A percentile compares a stretch with the other conserved stretches of the same genome.
phyloP scores from a whole-genome alignment of 2,888 invertebrate species.

The Suillia variegata region DNA sequence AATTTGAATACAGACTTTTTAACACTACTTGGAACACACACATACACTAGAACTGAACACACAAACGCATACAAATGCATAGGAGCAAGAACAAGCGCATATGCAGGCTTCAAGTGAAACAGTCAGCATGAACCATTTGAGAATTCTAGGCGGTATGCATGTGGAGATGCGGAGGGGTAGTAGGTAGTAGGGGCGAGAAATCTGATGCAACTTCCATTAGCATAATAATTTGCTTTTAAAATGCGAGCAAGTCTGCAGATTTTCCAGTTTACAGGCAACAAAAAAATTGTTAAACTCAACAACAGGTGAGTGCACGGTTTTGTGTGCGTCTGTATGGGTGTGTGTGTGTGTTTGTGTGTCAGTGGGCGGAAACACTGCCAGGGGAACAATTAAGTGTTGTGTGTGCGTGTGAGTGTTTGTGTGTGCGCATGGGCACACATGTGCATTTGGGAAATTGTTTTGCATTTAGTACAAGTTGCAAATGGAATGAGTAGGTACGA shows the following conservation, averaged over 20 bases:
- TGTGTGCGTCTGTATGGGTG: too few relatives aligned
- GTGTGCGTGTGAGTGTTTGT: conserved; percentile 9
- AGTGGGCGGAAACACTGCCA: conserved; percentile 23
- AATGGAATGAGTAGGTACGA: not conserved
- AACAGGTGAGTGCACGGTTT: conserved; percentile 19
- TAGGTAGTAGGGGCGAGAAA: too few relatives aligned
- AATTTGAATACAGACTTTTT: not conserved
- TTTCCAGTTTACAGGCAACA: not conserved
- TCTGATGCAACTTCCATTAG: conserved; percentile 11
- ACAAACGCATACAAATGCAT: not conserved
- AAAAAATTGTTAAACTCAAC: conserved; percentile 18
- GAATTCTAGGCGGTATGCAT: too few relatives aligned
- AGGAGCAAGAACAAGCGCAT: too few relatives aligned
- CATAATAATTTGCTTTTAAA: conserved; percentile 6
- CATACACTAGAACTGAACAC: not conserved
- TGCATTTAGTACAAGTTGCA: conserved; percentile 49
- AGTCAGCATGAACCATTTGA: too few relatives aligned
- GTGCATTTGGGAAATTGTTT: conserved; percentile 49
- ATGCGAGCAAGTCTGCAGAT: not conserved
- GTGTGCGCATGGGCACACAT: conserved; percentile 15
- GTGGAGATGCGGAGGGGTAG: too few relatives aligned
- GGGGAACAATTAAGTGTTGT: conserved; percentile 42
- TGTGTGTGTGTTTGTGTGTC: too few relatives aligned
- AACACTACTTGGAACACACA: not conserved
- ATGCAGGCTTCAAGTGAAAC: too few relatives aligned